These are phyloP conservation scores for Antedon mediterranea DNA, from an alignment of 53 echinoderm and acorn worm species.

Conservation along the genomic window DNA sequence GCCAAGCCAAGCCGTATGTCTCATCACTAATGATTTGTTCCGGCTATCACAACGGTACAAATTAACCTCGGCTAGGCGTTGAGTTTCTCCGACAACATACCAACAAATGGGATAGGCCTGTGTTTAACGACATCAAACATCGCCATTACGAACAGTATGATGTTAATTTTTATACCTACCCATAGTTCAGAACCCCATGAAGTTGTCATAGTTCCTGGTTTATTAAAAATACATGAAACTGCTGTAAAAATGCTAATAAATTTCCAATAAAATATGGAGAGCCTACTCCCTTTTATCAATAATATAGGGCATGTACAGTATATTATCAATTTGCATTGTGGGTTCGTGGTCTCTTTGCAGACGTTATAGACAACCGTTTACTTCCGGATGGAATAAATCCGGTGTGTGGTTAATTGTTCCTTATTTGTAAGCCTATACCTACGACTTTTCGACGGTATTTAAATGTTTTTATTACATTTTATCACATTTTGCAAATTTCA, in stretches of 20 bases:
- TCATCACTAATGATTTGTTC: no score
- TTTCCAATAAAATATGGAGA: background rate
- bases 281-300: background rate
- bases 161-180: slow-evolving; percentile 40
- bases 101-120: background rate
- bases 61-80: background rate
- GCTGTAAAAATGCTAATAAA: background rate
- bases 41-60: background rate
- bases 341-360: background rate
- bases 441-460: background rate
- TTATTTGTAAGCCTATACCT: background rate
- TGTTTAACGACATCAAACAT: background rate
- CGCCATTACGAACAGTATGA: background rate
- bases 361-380: background rate
- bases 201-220: background rate
- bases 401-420: background rate
- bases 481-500: no score
- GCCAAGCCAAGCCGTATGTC: no score
- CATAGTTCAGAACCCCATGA: slow-evolving; percentile 79
- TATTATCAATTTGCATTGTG: background rate
- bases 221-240: background rate
- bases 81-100: no score
- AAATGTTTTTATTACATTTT: background rate
- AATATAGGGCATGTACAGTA: background rate
- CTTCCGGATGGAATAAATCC: background rate